phyloP scores from a whole-genome alignment of 2,113 vertebrate species.

The Elgaria multicarinata region DNA sequence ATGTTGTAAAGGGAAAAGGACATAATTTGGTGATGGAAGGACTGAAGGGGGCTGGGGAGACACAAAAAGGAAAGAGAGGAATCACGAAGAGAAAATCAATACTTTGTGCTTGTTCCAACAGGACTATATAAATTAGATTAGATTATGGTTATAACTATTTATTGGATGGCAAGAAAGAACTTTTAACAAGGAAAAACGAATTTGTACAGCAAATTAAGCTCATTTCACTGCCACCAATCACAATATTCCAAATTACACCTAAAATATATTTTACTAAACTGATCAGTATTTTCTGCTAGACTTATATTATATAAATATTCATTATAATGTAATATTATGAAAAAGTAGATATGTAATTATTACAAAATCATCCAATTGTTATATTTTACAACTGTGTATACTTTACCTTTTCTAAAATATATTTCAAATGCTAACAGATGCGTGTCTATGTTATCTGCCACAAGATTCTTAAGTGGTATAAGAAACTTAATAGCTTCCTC shows the following conservation, averaged over 20 bases:
- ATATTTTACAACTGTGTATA: constrained; percentile 21
- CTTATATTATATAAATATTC: background rate
- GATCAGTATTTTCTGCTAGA: background rate
- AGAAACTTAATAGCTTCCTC: constrained; percentile 86
- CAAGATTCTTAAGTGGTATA: constrained; percentile 82
- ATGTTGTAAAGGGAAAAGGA: background rate
- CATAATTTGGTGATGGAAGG: background rate
- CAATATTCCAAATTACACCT: background rate
- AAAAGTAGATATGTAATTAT: background rate
- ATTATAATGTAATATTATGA: background rate
- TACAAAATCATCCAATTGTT: background rate
- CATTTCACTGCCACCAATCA: background rate
- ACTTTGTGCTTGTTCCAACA: background rate
- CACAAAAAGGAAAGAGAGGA: background rate
- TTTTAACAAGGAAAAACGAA: background rate
- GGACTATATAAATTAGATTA: background rate
- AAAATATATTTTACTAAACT: background rate
- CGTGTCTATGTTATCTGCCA: constrained; percentile 80
- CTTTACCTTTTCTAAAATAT: constrained; percentile 85
- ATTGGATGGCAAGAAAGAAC: background rate
- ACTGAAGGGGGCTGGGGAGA: too few species aligned
- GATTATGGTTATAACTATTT: too few species aligned
- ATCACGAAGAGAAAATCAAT: background rate
- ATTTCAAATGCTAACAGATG: constrained; percentile 86
- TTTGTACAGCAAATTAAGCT: background rate